Conservation (phyloP, 2,888 invertebrate genomes). For the Macrophya annulata region DNA sequence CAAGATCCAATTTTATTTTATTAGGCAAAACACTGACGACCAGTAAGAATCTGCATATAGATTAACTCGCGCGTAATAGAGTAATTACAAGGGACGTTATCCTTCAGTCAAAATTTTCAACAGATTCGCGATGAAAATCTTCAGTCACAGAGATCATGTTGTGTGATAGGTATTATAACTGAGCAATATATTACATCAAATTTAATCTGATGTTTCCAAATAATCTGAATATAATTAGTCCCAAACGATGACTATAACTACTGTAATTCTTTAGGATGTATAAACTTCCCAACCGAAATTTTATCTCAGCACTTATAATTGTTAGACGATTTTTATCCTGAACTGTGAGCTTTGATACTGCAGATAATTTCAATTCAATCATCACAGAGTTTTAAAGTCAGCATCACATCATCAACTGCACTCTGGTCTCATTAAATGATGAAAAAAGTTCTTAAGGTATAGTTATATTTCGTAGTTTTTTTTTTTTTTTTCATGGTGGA, state of each 20-base stretch:
- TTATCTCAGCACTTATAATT: no score
- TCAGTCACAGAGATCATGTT: slow-evolving; percentile 9
- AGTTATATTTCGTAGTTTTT: no score
- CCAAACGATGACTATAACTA: not conserved
- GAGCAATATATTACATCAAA: not conserved
- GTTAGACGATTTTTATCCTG: no score
- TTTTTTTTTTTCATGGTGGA: no score
- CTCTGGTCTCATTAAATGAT: no score
- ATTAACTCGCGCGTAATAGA: slow-evolving; percentile 65
- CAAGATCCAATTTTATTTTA: slow-evolving; percentile 64
- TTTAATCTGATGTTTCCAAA: not conserved
- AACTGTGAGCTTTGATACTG: no score
- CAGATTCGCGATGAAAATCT: slow-evolving; percentile 21
- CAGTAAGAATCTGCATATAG: slow-evolving; percentile 67
- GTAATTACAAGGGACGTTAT: slow-evolving; percentile 45
- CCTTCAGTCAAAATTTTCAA: not conserved
- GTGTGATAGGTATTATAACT: not conserved
- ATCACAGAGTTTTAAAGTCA: no score
- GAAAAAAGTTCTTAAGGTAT: no score
- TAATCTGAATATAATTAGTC: not conserved
- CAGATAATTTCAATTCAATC: no score
- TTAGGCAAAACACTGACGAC: slow-evolving; percentile 59
- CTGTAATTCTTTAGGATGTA: no score
- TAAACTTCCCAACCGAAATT: no score
- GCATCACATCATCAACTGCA: no score